phyloP scores from a whole-genome alignment of 2,797 vertebrate genomes.

The Chaenodraco wilsoni region DNA sequence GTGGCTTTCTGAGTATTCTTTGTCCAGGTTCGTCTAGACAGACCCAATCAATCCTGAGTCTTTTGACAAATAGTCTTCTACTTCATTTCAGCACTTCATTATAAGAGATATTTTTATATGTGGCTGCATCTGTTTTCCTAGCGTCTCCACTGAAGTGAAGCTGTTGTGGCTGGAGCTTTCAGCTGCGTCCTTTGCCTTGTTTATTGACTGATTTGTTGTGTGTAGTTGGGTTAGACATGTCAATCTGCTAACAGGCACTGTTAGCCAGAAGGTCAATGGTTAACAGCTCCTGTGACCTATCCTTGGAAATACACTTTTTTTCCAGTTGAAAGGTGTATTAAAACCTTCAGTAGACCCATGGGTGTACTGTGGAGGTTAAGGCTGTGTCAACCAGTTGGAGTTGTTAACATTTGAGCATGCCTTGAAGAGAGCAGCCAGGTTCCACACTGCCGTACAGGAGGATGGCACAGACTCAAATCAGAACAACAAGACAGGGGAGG shows the following conservation, averaged over 20 bases:
- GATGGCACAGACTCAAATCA: conserved; percentile 26
- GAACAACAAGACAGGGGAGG: conserved; percentile 23
- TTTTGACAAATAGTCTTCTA: conserved; percentile 31
- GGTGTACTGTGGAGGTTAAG: conserved; percentile 56
- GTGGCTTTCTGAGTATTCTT: conserved; percentile 28
- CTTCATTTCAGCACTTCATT: conserved; percentile 51
- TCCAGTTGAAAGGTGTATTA: conserved; percentile 65
- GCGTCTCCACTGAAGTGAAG: conserved; percentile 28
- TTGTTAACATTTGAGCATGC: conserved; percentile 64
- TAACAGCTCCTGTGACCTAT: conserved; percentile 66
- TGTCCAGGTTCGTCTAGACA: conserved; percentile 39
- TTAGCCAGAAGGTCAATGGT: conserved; percentile 62
- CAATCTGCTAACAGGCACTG: conserved; percentile 50
- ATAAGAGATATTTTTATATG: conserved; percentile 48
- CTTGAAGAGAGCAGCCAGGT: conserved; percentile 33
- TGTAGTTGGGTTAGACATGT: conserved; percentile 53
- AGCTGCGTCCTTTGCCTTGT: conserved; percentile 45
- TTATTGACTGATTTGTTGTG: conserved; percentile 67
- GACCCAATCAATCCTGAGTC: conserved; percentile 34
- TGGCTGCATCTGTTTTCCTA: conserved; percentile 42
- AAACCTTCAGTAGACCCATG: conserved; percentile 56
- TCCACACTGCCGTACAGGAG: conserved; percentile 25
- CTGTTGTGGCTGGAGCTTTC: conserved; percentile 42
- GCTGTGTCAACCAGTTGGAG: conserved; percentile 50
- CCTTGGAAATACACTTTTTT: conserved; percentile 59